A percentile compares a stretch with the other conserved stretches of the same genome.
These are phyloP conservation scores for Cryptocheilus praepositus DNA, from an alignment of 2,888 invertebrate genomes.

Conservation along the genomic window DNA sequence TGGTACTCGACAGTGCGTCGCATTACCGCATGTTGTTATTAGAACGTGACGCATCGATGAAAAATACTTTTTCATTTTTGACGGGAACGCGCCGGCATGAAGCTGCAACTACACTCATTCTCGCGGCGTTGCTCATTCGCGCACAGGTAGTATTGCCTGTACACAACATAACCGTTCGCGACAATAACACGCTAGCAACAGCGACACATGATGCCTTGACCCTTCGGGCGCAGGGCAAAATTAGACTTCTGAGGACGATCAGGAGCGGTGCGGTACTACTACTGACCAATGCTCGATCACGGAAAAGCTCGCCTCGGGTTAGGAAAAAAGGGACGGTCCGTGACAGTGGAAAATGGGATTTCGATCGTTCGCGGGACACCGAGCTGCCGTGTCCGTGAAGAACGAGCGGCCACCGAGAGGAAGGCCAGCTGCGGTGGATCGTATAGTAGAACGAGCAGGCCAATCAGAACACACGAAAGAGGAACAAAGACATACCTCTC, in stretches of 20 bases:
- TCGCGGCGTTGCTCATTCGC: neutral
- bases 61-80: too few relatives aligned
- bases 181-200: slow-evolving; percentile 1
- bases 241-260: slow-evolving; percentile 46
- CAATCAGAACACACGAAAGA: slow-evolving; percentile 36
- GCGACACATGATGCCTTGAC: neutral
- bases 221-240: slow-evolving; percentile 32
- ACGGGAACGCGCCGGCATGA: too few relatives aligned
- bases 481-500: slow-evolving; percentile 45
- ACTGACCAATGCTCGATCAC: slow-evolving; percentile 16
- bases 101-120: too few relatives aligned
- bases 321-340: slow-evolving; percentile 46
- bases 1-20: too few relatives aligned
- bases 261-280: slow-evolving; percentile 10
- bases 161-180: slow-evolving; percentile 14
- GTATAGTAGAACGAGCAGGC: slow-evolving; percentile 44
- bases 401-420: slow-evolving; percentile 36
- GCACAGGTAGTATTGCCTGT: slow-evolving; percentile 12
- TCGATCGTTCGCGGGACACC: slow-evolving; percentile 49
- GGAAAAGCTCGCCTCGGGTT: neutral
- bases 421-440: slow-evolving; percentile 49
- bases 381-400: slow-evolving; percentile 15
- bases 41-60: too few relatives aligned
- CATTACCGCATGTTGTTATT: too few relatives aligned
- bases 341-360: slow-evolving; percentile 60